Evolutionary conservation across 1,140 invertebrate species (phyloP), one percentile per base, ranked within the genome.

Genomic region (Hycleus cichorii): DNA sequence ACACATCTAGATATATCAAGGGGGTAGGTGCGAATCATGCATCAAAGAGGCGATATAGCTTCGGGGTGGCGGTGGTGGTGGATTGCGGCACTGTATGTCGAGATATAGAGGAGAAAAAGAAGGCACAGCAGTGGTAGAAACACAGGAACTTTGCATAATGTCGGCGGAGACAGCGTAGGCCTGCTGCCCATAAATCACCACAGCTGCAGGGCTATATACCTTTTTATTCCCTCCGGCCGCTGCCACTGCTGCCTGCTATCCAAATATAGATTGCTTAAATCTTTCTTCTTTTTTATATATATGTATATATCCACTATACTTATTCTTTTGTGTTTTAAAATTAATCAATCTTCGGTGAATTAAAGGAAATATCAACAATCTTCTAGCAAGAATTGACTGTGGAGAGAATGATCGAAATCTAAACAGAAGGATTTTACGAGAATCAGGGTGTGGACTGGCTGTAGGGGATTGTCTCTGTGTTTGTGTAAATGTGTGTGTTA

Each of bases 111-210:
- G 49, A 50, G 44, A 47, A 49, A 39, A 53, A 62, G 60, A 62
- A 49, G 58, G 57, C 57, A 49, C 57, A 59, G 62, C 59, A 69
- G 66, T 64, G 59, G 64, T 64, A 66, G 70, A 72, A 72, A 72
- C 66, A 64, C 57, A 60, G 66, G 65, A 70, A 72, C 70, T 72
- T 72, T 72, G 70, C 70, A 72, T 72, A 72, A 72, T 72, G 70
- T 72, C 67, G 63, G 58, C 64, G 70, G 66, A 72, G 70, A 72
- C 69, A 70, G 67, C 66, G 54, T 59, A 64, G 63, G 64, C 62
- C 67, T 70, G 69, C 63, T 63, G 60, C 57, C 62, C 62, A 70
- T 72, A 72, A 72, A 72, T 72, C 69, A 72, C 57, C 56, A 47
- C 60, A 59, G 60, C 62, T 63, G 65, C 62, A 64, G 32, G 32